Base-by-base conservation (phyloP, 2,797 vertebrate genomes). In the Anabas testudineus region DNA sequence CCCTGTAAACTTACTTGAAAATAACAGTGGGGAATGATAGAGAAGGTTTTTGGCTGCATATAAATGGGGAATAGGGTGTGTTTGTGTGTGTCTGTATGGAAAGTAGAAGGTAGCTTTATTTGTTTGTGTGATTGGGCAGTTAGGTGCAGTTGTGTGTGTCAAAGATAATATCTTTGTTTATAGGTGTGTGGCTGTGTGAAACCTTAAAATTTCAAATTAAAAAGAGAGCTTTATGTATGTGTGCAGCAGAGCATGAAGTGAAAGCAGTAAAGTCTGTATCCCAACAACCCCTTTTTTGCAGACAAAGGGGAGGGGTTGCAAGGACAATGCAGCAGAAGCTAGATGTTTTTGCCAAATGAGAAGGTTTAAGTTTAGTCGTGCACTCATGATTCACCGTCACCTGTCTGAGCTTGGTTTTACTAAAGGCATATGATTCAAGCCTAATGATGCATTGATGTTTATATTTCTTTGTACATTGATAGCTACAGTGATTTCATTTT, bases 1-100 rank as follows among this genome's bases (percentile, higher is more conserved):
- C 54, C 76, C 74, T 81, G 66, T 91, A 82, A 89, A 87, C 81
- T 63, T 75, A 67, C 69, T 82, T 82, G 75, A 75, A 87, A 88
- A 89, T 81, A 88, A 84, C 71, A 81, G 55, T 62, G 45, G 56
- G 45, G 63, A 46, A 60, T 78, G 71, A 75, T 75, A 61, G 46
- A 56, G 49, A 84, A 54, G 56, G 32, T 63, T 75, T 67, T 28
- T 39, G 60, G 78, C 65, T 74, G 74, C 67, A 78, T 86, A 70
- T 80, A 64, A 82, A 82, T 73, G 9, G 49, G 58, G 53, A 37
- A 24, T 48, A 18, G 45, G 14, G 45, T 53, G 32, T 57, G 14
- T 71, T 57, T 69, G 45, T 53, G 32, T 57, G 14, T 71, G 57
- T 69, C 72, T 71, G 57, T 67, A 30, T 42, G 18, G 48, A 59